Base-by-base conservation (phyloP, 2,113 vertebrate genomes). In the Noturus placidus region DNA sequence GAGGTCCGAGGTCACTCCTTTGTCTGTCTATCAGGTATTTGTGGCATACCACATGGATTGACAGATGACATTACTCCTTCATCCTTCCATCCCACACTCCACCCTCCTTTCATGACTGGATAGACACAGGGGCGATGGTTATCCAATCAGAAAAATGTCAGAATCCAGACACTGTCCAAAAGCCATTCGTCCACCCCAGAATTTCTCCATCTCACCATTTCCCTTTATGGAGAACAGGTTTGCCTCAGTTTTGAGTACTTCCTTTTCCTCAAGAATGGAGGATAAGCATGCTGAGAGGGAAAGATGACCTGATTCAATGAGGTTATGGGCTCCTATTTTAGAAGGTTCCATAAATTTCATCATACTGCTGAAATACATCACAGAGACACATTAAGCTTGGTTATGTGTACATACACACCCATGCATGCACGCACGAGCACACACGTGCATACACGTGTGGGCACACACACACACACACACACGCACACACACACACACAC, bases 61-160 rank as follows among this genome's bases (percentile, higher is more conserved):
- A 93, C 96, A 96, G 91, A 93, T 96, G 95, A 94, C 96, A 97
- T 97, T 96, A 96, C 25, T 82, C 56, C 79, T 42, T 82, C 79
- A 61, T 82, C 35, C 79, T 61, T 57, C 56, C 56, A 82, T 61
- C 33, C 79, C 56, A 82, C 56, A 38, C 56, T 61, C 10, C 22
- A 17, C 63, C 92, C 93, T 93, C 94, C 69, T 93, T 94, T 94
- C 92, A 90, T 91, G 93, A 93, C 92, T 93, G 93, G 92, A 92
- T 91, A 94, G 94, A 94, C 92, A 92, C 85, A 93, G 89, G 92
- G 91, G 88, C 92, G 96, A 97, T 95, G 94, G 94, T 95, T 96
- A 97, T 97, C 94, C 94, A 95, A 95, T 93, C 92, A 91, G 92
- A 93, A 93, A 96, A 97, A 97, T 96, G 96, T 97, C 96, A 96